Percentiles rank a stretch among this genome's conserved stretches.
These are phyloP conservation scores for Sparidentex hasta DNA, from an alignment of 2,797 vertebrate genomes.

Conservation along the genomic window DNA sequence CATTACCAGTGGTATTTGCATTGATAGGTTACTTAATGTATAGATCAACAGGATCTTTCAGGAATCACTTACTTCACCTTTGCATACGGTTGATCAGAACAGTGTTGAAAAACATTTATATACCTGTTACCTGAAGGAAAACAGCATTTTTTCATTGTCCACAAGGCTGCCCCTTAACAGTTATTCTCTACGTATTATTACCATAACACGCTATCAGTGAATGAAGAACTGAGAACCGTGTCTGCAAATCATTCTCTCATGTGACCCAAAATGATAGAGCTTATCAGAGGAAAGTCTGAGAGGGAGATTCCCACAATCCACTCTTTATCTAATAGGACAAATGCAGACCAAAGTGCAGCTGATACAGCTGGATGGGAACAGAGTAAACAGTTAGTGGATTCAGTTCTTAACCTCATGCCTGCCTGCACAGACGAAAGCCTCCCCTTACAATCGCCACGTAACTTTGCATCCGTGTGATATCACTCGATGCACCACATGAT, in stretches of 20 bases:
- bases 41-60: neutral
- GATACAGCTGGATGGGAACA: constrained; percentile 48
- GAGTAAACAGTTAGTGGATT: constrained; percentile 34
- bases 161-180: no score
- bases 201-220: no score
- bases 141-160: no score
- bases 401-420: constrained; percentile 2
- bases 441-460: neutral
- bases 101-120: no score
- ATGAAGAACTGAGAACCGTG: neutral
- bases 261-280: neutral
- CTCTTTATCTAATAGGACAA: constrained; percentile 22
- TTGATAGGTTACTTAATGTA: neutral
- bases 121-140: no score
- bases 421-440: neutral
- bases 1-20: neutral
- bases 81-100: no score
- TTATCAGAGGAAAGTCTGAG: constrained; percentile 1
- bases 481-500: neutral
- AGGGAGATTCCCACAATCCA: constrained; percentile 5
- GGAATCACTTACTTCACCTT: no score
- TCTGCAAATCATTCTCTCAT: neutral
- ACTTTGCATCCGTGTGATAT: neutral
- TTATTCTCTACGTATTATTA: no score
- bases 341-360: constrained; percentile 40